Evolutionary conservation across 2,888 invertebrate species (phyloP), one percentile per base, ranked within the genome.

Genomic region (Lathronympha strigana): DNA sequence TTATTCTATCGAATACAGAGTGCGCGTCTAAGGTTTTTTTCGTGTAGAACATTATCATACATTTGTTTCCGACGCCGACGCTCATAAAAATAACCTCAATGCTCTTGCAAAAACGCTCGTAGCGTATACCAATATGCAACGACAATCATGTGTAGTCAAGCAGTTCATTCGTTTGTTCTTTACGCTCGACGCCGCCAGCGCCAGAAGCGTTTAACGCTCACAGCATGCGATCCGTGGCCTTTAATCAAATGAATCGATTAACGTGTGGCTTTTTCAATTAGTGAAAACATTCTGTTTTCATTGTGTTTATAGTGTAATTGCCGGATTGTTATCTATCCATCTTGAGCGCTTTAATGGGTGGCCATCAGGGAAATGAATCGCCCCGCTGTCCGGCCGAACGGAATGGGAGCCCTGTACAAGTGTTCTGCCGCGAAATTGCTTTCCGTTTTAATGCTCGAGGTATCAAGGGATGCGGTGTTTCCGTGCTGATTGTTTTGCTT

Each of bases 271-370:
- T 88, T 90, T 90, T 91, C 90, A 91, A 92, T 92, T 91, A 90
- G 87, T 86, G 84, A 86, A 86, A 86, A 86, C 87, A 87, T 88
- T 89, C 86, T 87, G 88, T 88, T 88, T 89, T 90, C 87, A 81
- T 86, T 88, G 87, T 83, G 87, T 87, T 90, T 86, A 89, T 88
- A 86, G 88, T 87, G 86, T 90, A 90, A 90, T 89, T 89, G 90
- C 80, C 74, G 86, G 86, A 88, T 87, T 84, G 88, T 90, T 90
- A 90, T 90, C 90, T 82, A 87, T 88, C 84, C 84, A 90, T 90
- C 90, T 90, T 90, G 89, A 84, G 86, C 86, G 80, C 78, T 86
- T 86, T 90, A 90, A 90, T 90, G 88, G 87, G 78, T 78, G 80
- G 83, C 87, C 90, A 91, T 91, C 90, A 90, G 86, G 84, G 83